Base-by-base conservation (phyloP, 1,140 invertebrate genomes). In the Aphelinus certus region DNA sequence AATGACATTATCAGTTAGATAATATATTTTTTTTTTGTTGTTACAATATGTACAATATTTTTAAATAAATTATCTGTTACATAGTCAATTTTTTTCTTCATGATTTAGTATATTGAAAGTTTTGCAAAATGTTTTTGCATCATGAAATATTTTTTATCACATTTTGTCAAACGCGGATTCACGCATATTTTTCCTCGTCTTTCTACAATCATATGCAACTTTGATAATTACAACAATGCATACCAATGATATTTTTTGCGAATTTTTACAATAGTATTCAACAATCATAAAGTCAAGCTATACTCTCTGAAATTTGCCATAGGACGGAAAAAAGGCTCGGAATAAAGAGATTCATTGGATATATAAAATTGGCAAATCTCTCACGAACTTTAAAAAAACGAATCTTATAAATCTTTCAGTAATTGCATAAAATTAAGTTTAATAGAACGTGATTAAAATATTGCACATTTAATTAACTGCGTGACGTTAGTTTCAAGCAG, bases 31-130 rank as follows among this genome's bases (percentile, higher is more conserved):
- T 62, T 56, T 71, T 76, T 64, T 71, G 71, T 71, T 74, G 43
- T 75, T 71, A 51, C 60, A 71, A 62, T 74, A 77, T 73, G 26
- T 65, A 74, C 68, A 77, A 67, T 68, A 56, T 67, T 71, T 56
- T 71, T 49, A 62, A 68, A 75, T 71, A 71, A 71, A 77, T 75
- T 55, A 75, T 75, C 56, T 46, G 4, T 70, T 74, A 53, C 57
- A 63, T 77, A 61, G 67, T 63, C 71, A 42, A 60, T 5, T 60
- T 71, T 71, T 60, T 49, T 53, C 45, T 68, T 58, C 26, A 26
- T 26, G 26, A 67, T 65, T 43, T 48, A 66, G 42, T 45, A 63
- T 70, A 64, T 63, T 56, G 66, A 69, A 62, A 75, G 3, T 70
- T 69, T 58, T 70, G 68, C 64, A 70, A 75, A 75, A 75, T 74